Evolutionary conservation across 2,797 vertebrate genomes (phyloP), one percentile per base, ranked within the genome.

Genomic region (Epinephelus awoara): DNA sequence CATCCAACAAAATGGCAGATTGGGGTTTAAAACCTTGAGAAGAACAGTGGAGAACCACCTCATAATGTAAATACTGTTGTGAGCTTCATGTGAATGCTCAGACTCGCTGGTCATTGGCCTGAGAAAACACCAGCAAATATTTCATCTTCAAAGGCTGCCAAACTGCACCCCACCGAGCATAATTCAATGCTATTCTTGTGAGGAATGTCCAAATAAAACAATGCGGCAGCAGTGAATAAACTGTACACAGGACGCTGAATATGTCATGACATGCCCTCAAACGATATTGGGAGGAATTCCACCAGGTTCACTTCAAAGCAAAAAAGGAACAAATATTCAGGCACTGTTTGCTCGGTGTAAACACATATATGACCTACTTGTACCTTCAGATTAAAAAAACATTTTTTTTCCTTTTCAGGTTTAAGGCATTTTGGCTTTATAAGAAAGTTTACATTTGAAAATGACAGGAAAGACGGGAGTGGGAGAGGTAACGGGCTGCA

Each of bases 151-250:
- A 92, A 92, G 87, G 85, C 89, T 65, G 89, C 84, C 81, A 77
- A 71, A 84, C 75, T 84, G 85, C 87, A 84, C 91, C 92, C 94
- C 83, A 25, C 89, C 25, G 90, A 87, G 92, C 72, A 79, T 59
- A 88, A 89, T 90, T 93, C 91, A 92, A 92, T 89, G 89, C 87
- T 89, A 88, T 91, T 92, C 91, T 88, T 90, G 81, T 90, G 86
- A 93, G 93, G 94, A 94, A 93, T 92, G 93, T 94, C 92, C 91
- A 95, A 91, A 91, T 91, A 88, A 92, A 95, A 94, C 92, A 94
- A 91, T 85, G 89, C 81, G 34, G 89, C 89, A 63, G 78, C 89
- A 80, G 83, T 55, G 89, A 91, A 88, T 89, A 86, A 91, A 92
- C 85, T 49, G 83, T 83, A 91, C 86, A 89, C 92, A 91, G 92